These are phyloP conservation scores for Nephrotoma flavescens DNA, from an alignment of 2,888 invertebrate genomes.

Conservation along the genomic window DNA sequence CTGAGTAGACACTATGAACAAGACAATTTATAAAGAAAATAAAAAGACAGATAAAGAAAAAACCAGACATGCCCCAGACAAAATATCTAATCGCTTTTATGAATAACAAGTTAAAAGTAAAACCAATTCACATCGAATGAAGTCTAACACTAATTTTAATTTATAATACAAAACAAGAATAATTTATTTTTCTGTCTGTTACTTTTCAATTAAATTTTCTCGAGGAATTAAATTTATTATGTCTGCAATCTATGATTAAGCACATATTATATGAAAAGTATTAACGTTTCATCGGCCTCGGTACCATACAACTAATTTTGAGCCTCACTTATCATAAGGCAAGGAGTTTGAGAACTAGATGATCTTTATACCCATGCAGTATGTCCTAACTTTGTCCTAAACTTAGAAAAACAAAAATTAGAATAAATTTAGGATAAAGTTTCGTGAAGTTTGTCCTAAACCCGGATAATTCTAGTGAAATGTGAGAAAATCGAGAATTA, in stretches of 20 bases:
- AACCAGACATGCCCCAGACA: neutral
- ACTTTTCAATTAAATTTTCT: neutral
- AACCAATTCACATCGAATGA: neutral
- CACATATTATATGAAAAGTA: too few species aligned
- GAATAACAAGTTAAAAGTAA: neutral
- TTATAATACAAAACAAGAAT: neutral
- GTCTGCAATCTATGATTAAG: neutral
- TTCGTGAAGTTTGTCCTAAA: too few species aligned
- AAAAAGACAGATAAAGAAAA: neutral
- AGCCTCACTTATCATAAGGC: too few species aligned
- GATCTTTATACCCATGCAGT: too few species aligned
- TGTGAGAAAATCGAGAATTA: too few species aligned
- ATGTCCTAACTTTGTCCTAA: too few species aligned
- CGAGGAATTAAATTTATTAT: neutral
- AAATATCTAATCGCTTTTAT: neutral
- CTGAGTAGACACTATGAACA: neutral
- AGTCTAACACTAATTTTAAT: neutral
- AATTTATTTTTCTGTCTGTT: neutral
- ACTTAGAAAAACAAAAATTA: too few species aligned
- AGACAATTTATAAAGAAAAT: neutral
- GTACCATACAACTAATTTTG: too few species aligned
- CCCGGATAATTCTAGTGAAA: too few species aligned
- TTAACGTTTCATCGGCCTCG: too few species aligned
- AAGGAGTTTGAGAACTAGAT: too few species aligned
- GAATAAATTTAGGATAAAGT: too few species aligned